Conservation (phyloP, 2,113 vertebrate species). For the rat (Rattus norvegicus) region GRCr8 NC_086027.1:28364501-28365000, state of each 20-base stretch:
- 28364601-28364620: neutral
- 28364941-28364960: neutral
- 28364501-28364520: neutral
- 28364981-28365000: neutral
- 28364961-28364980: neutral
- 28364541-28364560: neutral
- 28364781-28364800: neutral
- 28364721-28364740: neutral
- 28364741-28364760: neutral
- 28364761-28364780: neutral
- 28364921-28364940: neutral
- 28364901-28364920: neutral
- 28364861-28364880: neutral
- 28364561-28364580: neutral
- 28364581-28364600: too few relatives aligned
- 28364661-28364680: neutral
- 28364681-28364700: neutral
- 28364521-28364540: neutral
- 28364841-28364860: neutral
- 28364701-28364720: neutral
- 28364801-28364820: too few relatives aligned
- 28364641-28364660: neutral
- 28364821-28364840: neutral
- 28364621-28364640: neutral
- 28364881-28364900: neutral